Percentiles rank a stretch among this genome's conserved stretches.
Evolutionary conservation across 2,888 invertebrate species (phyloP).

Genomic region (Tenthredo livida): DNA sequence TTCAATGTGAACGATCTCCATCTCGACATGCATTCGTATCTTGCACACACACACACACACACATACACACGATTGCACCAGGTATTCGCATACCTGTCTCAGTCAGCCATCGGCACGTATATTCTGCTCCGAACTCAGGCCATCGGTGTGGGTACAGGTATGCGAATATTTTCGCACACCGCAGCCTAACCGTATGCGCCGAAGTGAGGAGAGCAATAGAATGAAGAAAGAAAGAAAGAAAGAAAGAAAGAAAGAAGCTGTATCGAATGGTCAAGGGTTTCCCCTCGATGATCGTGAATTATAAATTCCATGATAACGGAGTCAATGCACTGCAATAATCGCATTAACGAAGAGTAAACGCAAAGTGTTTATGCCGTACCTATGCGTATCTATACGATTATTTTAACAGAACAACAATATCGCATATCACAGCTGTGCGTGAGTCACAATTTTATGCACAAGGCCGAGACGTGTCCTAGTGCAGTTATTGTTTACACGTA

Average conservation of each 20-base stretch:
- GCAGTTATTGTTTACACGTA: conserved; percentile 5
- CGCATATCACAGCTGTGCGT: conserved; percentile 7
- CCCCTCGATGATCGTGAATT: conserved; percentile 14
- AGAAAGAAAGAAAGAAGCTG: background rate
- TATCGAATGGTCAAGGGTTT: background rate
- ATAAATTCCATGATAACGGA: background rate
- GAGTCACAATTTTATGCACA: conserved; percentile 24
- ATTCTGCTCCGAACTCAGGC: background rate
- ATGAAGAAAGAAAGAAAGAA: background rate
- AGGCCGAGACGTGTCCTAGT: conserved; percentile 32
- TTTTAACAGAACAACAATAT: background rate
- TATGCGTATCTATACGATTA: background rate
- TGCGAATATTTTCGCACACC: background rate
- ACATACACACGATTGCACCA: background rate
- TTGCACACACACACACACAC: background rate
- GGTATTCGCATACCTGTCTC: background rate
- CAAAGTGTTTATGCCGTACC: background rate
- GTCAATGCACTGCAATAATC: background rate
- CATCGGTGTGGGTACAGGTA: background rate
- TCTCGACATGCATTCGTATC: background rate
- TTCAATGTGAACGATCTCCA: background rate
- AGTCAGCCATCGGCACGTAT: background rate
- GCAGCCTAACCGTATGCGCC: background rate
- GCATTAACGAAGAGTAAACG: background rate
- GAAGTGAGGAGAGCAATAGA: background rate